Percentiles rank a stretch among this genome's conserved stretches.
Conservation (phyloP, 1,140 invertebrate genomes). For the Aphelinus certus region DNA sequence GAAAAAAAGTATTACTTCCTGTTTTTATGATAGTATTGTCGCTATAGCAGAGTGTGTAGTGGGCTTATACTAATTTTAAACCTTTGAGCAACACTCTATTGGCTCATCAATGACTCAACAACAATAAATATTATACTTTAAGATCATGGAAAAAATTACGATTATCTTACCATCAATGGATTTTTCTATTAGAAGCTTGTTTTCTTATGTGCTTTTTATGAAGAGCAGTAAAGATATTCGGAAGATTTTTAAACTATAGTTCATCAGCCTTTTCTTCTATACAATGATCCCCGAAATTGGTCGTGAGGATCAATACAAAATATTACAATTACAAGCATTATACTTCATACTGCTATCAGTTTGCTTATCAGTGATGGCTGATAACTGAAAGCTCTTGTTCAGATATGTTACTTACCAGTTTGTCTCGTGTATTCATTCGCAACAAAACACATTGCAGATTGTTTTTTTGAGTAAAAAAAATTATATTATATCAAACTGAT, state of each 20-base stretch:
- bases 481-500: conserved; percentile 19
- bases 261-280: conserved; percentile 37
- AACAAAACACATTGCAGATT: conserved; percentile 2
- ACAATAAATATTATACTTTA: conserved; percentile 32
- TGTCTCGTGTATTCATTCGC: not conserved
- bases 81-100: conserved; percentile 20
- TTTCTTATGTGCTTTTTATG: conserved; percentile 22
- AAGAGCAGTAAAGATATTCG: conserved; percentile 31
- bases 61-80: conserved; percentile 3
- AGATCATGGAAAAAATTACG: conserved; percentile 14
- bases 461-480: conserved; percentile 16
- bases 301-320: conserved; percentile 23
- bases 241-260: conserved; percentile 26
- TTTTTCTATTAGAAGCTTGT: conserved; percentile 26
- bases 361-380: not conserved
- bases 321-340: conserved; percentile 31
- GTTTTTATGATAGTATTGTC: conserved; percentile 13
- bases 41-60: conserved; percentile 12
- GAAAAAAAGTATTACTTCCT: conserved; percentile 17
- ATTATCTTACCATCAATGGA: conserved; percentile 6
- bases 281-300: conserved; percentile 22
- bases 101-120: conserved; percentile 21
- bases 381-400: conserved; percentile 23
- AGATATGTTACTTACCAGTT: conserved; percentile 35
- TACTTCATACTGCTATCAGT: conserved; percentile 10